Percentiles rank a stretch among this genome's conserved stretches.
Conservation (phyloP, 1,140 invertebrate species). For the Drosophila micromelanica region DNA sequence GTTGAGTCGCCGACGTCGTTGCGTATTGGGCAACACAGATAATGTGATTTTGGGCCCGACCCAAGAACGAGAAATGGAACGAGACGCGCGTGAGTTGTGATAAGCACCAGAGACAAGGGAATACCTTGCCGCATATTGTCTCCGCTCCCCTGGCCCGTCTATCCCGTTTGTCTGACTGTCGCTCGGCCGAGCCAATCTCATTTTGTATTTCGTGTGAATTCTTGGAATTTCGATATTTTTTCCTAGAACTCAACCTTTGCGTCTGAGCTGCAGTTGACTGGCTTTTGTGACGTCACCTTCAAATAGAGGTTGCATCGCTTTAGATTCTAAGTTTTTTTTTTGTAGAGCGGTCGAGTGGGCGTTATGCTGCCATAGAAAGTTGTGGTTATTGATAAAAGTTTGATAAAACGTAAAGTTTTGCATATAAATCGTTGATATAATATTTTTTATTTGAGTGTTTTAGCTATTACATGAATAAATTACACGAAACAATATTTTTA, state of each 20-base stretch:
- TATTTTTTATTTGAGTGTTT: too few species aligned
- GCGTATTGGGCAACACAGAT: conserved; percentile 63
- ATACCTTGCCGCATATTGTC: conserved; percentile 69
- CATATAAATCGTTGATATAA: background rate
- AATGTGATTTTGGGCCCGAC: conserved; percentile 74
- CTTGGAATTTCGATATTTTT: conserved; percentile 82
- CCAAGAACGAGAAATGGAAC: conserved; percentile 70
- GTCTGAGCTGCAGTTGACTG: conserved; percentile 17
- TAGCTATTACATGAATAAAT: too few species aligned
- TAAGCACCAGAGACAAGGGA: conserved; percentile 75
- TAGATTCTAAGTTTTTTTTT: background rate
- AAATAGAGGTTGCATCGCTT: background rate
- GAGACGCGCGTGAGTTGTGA: conserved; percentile 80
- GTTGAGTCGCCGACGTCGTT: conserved; percentile 71
- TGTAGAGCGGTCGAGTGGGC: background rate
- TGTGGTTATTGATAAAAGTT: background rate
- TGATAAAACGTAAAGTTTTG: background rate
- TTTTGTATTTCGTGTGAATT: conserved; percentile 82
- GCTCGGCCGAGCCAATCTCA: conserved; percentile 57
- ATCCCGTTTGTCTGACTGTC: conserved; percentile 6
- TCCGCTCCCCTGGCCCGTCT: conserved; percentile 8
- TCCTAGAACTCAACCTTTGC: conserved; percentile 72
- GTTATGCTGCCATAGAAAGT: conserved; percentile 5
- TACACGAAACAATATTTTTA: too few species aligned
- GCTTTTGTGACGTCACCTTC: conserved; percentile 56